Percentiles rank a stretch among this genome's conserved stretches.
Conservation (phyloP, 2,888 invertebrate species). For the Dastarcus helophoroides region DNA sequence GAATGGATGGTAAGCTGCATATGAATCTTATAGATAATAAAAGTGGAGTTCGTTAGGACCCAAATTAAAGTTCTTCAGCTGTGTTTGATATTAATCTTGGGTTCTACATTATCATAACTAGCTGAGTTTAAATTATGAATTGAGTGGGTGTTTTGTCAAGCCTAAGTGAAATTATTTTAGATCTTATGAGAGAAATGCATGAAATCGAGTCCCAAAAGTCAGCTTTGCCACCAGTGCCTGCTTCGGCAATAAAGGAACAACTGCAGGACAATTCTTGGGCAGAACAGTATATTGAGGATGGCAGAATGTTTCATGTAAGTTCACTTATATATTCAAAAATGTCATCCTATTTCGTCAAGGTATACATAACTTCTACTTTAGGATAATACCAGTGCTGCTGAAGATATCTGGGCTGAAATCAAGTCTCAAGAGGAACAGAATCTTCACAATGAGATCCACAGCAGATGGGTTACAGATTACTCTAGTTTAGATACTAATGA, state of each 20-base stretch:
- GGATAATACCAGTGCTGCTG: conserved; percentile 26
- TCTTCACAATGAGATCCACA: conserved; percentile 36
- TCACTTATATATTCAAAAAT: too few relatives aligned
- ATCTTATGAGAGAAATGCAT: conserved; percentile 68
- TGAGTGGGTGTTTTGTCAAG: too few relatives aligned
- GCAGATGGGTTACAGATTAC: conserved; percentile 53
- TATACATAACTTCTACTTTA: conserved; percentile 21
- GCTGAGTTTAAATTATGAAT: too few relatives aligned
- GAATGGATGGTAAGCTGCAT: conserved; percentile 55
- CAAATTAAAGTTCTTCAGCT: neutral
- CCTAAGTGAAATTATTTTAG: conserved; percentile 22
- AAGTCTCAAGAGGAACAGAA: conserved; percentile 30
- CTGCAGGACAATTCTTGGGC: conserved; percentile 40
- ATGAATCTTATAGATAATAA: neutral
- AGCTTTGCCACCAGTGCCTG: conserved; percentile 38
- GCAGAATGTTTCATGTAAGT: conserved; percentile 37
- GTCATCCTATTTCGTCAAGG: conserved; percentile 4
- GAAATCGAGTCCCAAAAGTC: conserved; percentile 51
- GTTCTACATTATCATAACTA: too few relatives aligned
- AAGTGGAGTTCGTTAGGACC: neutral
- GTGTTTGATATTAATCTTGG: neutral
- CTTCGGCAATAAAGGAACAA: conserved; percentile 37
- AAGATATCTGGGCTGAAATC: conserved; percentile 39
- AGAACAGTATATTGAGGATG: conserved; percentile 42
- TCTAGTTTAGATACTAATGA: conserved; percentile 27